These are phyloP conservation scores for Contarinia nasturtii DNA, from an alignment of 1,140 invertebrate genomes.

Conservation along the genomic window DNA sequence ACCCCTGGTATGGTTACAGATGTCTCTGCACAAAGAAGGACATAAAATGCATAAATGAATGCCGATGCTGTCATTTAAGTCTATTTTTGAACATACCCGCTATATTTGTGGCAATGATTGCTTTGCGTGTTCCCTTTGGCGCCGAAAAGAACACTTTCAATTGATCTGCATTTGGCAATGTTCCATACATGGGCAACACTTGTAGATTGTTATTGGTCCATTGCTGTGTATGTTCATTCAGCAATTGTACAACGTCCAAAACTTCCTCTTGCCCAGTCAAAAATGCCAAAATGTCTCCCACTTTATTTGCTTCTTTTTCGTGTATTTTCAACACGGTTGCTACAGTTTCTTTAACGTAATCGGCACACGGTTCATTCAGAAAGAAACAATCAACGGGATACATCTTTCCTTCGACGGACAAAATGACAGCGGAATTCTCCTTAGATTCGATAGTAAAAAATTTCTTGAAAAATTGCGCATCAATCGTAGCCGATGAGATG, in stretches of 20 bases:
- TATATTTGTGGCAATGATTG: slow-evolving; percentile 92
- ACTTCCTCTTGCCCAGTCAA: slow-evolving; percentile 90
- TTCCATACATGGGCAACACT: slow-evolving; percentile 85
- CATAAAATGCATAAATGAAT: too few relatives aligned
- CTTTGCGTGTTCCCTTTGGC: slow-evolving; percentile 60
- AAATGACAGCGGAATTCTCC: slow-evolving; percentile 56
- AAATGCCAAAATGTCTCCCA: slow-evolving; percentile 84
- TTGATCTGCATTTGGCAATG: slow-evolving; percentile 65
- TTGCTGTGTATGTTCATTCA: slow-evolving; percentile 41
- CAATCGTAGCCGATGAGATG: slow-evolving; percentile 87
- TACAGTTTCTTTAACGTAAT: slow-evolving; percentile 77
- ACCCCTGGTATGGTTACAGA: slow-evolving; percentile 76
- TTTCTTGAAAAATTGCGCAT: slow-evolving; percentile 67
- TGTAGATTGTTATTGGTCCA: slow-evolving; percentile 40
- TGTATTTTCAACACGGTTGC: slow-evolving; percentile 85
- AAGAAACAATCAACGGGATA: slow-evolving; percentile 83
- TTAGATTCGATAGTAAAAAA: slow-evolving; percentile 59
- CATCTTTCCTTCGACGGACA: slow-evolving; percentile 75
- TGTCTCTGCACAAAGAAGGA: slow-evolving; percentile 91
- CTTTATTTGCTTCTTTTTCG: slow-evolving; percentile 36
- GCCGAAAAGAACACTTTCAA: slow-evolving; percentile 72
- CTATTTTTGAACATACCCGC: too few relatives aligned
- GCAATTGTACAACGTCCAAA: slow-evolving; percentile 43
- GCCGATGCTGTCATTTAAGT: too few relatives aligned
- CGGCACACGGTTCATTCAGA: slow-evolving; percentile 62